A percentile compares a stretch with the other conserved stretches of the same genome.
These are phyloP conservation scores for Latheticus oryzae DNA, from an alignment of 2,888 invertebrate genomes.

Conservation along the genomic window DNA sequence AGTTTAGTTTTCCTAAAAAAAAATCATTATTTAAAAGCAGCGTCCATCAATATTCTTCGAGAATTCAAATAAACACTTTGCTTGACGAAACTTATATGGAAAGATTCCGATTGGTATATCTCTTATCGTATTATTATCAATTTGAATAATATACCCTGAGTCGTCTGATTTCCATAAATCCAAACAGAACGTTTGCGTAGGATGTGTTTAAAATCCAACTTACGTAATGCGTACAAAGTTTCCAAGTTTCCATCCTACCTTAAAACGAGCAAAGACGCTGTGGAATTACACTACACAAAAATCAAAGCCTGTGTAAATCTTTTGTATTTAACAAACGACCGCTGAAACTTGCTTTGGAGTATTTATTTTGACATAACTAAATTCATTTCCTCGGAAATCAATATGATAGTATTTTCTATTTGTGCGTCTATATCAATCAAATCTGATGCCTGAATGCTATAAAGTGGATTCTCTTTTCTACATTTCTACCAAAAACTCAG, in stretches of 20 bases:
- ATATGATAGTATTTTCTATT: no score
- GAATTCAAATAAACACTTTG: conserved; percentile 33
- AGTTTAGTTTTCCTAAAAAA: conserved; percentile 14
- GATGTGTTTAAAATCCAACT: conserved; percentile 12
- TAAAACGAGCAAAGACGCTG: background rate
- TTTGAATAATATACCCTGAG: conserved; percentile 23
- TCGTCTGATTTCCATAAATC: conserved; percentile 16
- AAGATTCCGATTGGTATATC: background rate
- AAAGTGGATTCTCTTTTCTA: no score
- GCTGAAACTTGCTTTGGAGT: background rate
- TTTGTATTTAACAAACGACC: conserved; percentile 12
- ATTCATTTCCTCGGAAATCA: no score
- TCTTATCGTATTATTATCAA: conserved; percentile 19
- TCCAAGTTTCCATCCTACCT: conserved; percentile 4
- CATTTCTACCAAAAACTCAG: no score
- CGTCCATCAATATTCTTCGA: conserved; percentile 23
- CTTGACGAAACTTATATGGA: no score
- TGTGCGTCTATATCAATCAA: background rate
- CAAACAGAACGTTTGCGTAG: conserved; percentile 1
- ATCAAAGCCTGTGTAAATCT: conserved; percentile 13
- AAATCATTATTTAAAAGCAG: conserved; percentile 29
- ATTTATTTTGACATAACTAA: no score
- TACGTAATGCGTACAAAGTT: conserved; percentile 6
- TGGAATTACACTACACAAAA: conserved; percentile 4
- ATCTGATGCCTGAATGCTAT: background rate